phyloP scores from a whole-genome alignment of 1,140 invertebrate genomes.

The Phortica variegata region DNA sequence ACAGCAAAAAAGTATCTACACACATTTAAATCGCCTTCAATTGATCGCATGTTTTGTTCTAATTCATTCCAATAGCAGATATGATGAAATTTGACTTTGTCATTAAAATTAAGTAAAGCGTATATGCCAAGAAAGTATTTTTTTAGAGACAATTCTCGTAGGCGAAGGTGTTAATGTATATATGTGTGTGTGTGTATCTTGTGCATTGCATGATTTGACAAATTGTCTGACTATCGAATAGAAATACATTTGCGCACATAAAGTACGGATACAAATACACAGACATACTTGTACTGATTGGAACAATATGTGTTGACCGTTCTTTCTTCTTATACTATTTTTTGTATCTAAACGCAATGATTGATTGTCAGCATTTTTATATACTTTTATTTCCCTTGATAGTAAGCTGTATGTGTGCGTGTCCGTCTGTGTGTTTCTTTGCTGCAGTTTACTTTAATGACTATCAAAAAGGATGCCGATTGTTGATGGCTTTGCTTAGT shows the following conservation, averaged over 20 bases:
- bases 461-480: slow-evolving; percentile 16
- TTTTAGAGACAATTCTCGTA: slow-evolving; percentile 14
- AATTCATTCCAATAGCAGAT: slow-evolving; percentile 2
- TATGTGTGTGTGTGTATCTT: slow-evolving; percentile 13
- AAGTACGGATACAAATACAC: background rate
- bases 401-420: background rate
- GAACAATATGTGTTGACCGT: too few relatives aligned
- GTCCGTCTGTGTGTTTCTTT: slow-evolving; percentile 7
- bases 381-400: background rate
- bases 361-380: slow-evolving; percentile 39
- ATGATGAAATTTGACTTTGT: slow-evolving; percentile 19
- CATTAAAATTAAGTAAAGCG: background rate
- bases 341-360: slow-evolving; percentile 37
- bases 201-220: slow-evolving; percentile 32
- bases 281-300: background rate
- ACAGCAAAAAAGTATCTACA: slow-evolving; percentile 27
- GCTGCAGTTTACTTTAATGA: slow-evolving; percentile 9
- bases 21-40: slow-evolving; percentile 51
- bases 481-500: background rate
- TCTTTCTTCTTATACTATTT: too few relatives aligned
- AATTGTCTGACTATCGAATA: slow-evolving; percentile 24
- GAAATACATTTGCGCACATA: background rate
- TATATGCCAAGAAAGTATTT: too few relatives aligned
- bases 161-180: slow-evolving; percentile 29
- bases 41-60: slow-evolving; percentile 47